Percentiles rank a stretch among this genome's conserved stretches.
phyloP scores from a whole-genome alignment of 2,113 vertebrate genomes.

The Sisor rabdophorus region DNA sequence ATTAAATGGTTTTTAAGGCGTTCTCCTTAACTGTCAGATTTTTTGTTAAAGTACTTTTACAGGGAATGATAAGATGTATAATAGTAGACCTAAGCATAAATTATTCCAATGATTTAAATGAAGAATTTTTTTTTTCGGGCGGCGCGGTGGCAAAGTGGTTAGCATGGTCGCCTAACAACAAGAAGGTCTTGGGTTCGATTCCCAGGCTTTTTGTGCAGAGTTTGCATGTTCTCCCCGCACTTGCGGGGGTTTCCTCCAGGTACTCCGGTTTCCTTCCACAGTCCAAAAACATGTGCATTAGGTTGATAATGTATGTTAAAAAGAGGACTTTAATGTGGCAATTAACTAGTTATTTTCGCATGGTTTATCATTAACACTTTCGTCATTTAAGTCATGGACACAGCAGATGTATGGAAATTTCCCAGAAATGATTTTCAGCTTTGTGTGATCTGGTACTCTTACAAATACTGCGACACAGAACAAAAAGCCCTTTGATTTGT shows the following conservation, averaged over 20 bases:
- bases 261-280: too few species aligned
- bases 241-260: too few species aligned
- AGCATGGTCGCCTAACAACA: too few species aligned
- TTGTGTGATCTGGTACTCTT: slow-evolving; percentile 36
- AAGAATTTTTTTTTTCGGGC: too few species aligned
- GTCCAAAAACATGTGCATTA: too few species aligned
- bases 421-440: slow-evolving; percentile 29
- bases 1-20: neutral
- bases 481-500: slow-evolving; percentile 41
- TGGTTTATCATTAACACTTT: slow-evolving; percentile 22
- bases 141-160: too few species aligned
- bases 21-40: too few species aligned
- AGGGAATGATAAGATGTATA: neutral
- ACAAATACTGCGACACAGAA: slow-evolving; percentile 17
- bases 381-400: slow-evolving; percentile 28
- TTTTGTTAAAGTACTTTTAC: too few species aligned
- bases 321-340: slow-evolving; percentile 1
- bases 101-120: neutral
- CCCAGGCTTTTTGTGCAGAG: too few species aligned
- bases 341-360: neutral
- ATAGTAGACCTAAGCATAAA: neutral
- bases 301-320: slow-evolving; percentile 2
- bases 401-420: slow-evolving; percentile 37
- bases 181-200: too few species aligned
- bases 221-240: too few species aligned